These are phyloP conservation scores for Carposina sasakii DNA, from an alignment of 1,140 invertebrate genomes.

Conservation along the genomic window DNA sequence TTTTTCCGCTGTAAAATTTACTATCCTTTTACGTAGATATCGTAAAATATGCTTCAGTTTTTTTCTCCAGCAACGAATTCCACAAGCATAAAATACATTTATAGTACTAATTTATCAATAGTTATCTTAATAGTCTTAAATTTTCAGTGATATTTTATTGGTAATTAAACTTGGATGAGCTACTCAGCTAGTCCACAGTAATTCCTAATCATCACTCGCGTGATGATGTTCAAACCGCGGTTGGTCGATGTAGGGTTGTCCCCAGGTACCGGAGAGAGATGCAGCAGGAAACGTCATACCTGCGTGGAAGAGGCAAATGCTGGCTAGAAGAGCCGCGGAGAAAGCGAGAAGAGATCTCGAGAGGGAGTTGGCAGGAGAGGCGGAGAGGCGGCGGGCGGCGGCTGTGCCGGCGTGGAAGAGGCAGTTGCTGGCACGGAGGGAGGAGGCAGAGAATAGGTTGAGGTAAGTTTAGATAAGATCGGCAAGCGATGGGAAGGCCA, in stretches of 20 bases:
- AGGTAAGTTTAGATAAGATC: conserved; percentile 76
- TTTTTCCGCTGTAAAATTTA: too few species aligned
- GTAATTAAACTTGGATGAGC: too few species aligned
- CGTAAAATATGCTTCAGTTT: too few species aligned
- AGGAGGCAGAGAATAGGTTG: conserved; percentile 81
- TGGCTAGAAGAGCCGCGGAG: conserved; percentile 94
- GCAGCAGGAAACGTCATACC: conserved; percentile 91
- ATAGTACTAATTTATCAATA: too few species aligned
- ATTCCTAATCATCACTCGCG: too few species aligned
- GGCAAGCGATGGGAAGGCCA: too few species aligned
- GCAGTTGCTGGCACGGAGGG: conserved; percentile 87
- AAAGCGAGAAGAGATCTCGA: conserved; percentile 92
- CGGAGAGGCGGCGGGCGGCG: conserved; percentile 87
- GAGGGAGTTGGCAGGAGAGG: conserved; percentile 85
- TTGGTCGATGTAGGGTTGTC: conserved; percentile 63
- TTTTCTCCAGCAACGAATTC: too few species aligned
- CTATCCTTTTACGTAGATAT: too few species aligned
- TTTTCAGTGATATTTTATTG: too few species aligned
- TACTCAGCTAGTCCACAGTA: too few species aligned
- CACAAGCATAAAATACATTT: too few species aligned
- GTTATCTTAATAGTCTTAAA: too few species aligned
- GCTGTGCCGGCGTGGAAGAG: conserved; percentile 95
- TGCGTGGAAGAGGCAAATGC: conserved; percentile 95
- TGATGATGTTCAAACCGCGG: conserved; percentile 32
- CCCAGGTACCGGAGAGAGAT: conserved; percentile 91